A percentile compares a stretch with the other conserved stretches of the same genome.
Conservation (phyloP, 1,140 invertebrate species). For the Dendroctonus valens region DNA sequence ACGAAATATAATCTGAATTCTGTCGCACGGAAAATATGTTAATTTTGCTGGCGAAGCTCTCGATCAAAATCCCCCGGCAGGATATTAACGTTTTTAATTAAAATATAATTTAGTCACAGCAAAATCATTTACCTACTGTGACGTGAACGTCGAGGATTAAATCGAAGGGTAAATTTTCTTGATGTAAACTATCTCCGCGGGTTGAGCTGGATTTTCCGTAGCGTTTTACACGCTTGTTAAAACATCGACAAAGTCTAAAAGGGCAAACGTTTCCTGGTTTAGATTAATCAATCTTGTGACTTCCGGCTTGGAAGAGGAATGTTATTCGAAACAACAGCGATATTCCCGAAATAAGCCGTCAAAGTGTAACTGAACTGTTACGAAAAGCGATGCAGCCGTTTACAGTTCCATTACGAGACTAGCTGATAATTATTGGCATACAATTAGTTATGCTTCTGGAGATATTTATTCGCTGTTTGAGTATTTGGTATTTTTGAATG, state of each 20-base stretch:
- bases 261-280: background rate
- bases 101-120: constrained; percentile 24
- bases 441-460: no score
- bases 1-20: constrained; percentile 3
- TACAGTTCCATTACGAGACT: no score
- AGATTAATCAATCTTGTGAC: constrained; percentile 2
- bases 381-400: no score
- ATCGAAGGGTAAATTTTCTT: constrained; percentile 16
- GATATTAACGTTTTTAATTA: constrained; percentile 23
- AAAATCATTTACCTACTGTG: constrained; percentile 18
- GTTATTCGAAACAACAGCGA: no score
- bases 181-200: constrained; percentile 15
- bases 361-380: no score
- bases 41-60: constrained; percentile 12
- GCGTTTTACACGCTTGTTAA: constrained; percentile 10
- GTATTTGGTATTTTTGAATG: no score
- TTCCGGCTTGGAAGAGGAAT: no score
- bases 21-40: constrained; percentile 10
- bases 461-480: no score
- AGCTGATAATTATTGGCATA: no score
- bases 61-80: constrained; percentile 13
- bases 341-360: no score
- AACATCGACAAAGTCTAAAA: constrained; percentile 14
- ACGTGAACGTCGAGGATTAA: constrained; percentile 9
- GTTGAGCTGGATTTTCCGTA: background rate